These are phyloP conservation scores for Sebastes nivosus DNA, from an alignment of 2,797 vertebrate species.

Conservation along the genomic window DNA sequence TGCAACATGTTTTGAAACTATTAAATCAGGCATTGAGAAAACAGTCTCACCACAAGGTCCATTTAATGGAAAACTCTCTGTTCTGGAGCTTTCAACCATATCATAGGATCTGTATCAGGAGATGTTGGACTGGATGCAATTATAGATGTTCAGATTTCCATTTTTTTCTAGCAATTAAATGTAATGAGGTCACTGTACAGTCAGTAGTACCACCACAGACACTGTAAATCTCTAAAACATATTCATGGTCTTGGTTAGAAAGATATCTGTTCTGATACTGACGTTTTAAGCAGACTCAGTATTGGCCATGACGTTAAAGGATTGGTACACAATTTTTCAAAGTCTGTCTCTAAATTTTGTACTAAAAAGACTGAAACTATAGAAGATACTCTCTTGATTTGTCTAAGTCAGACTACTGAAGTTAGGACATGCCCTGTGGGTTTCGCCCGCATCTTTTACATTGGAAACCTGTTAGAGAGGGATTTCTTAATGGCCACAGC, in stretches of 20 bases:
- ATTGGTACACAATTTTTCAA: background rate
- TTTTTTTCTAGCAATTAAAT: background rate
- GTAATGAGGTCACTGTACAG: too few species aligned
- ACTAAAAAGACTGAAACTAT: background rate
- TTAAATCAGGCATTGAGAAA: background rate
- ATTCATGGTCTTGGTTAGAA: background rate
- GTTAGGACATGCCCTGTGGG: background rate
- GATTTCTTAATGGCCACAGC: background rate
- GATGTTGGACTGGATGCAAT: background rate
- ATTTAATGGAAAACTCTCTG: background rate
- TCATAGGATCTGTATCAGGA: background rate
- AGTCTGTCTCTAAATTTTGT: background rate
- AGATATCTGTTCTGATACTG: background rate
- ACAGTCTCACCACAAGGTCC: background rate
- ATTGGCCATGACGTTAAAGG: background rate
- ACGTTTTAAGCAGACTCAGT: background rate
- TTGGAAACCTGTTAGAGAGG: background rate
- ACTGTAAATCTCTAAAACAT: background rate
- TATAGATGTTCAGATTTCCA: background rate
- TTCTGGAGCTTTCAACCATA: background rate
- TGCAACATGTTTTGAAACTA: background rate
- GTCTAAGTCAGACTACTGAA: too few species aligned
- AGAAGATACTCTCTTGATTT: background rate
- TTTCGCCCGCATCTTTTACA: background rate
- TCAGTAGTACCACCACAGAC: background rate